Percentiles rank a stretch among this genome's conserved stretches.
These are phyloP conservation scores for Anguilla marmorata DNA, from an alignment of 2,797 vertebrate genomes.

Conservation along the genomic window DNA sequence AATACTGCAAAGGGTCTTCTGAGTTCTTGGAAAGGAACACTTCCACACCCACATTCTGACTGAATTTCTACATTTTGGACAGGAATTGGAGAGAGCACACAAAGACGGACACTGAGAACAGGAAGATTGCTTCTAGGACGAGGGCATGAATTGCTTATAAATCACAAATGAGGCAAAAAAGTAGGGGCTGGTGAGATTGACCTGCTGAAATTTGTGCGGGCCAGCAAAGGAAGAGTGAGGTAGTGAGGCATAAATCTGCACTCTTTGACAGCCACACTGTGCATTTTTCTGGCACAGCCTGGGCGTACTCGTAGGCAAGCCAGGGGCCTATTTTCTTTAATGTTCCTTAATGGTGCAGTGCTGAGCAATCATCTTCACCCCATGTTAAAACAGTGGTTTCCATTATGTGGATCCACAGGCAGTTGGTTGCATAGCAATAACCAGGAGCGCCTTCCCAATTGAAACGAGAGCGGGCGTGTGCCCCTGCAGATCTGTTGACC, in stretches of 20 bases:
- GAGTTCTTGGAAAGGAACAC: background rate
- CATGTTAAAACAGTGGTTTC: too few relatives aligned
- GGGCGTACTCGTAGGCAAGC: too few relatives aligned
- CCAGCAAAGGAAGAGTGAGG: constrained; percentile 63
- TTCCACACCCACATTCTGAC: background rate
- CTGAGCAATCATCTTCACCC: background rate
- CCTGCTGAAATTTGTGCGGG: constrained; percentile 64
- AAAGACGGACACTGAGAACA: background rate
- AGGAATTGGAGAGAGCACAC: constrained; percentile 14
- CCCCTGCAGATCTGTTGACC: too few relatives aligned
- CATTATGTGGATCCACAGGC: background rate
- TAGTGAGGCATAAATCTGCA: constrained; percentile 53
- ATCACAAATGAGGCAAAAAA: constrained; percentile 41
- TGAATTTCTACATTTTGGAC: background rate
- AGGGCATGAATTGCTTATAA: constrained; percentile 33
- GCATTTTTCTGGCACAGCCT: constrained; percentile 23
- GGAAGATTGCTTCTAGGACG: background rate
- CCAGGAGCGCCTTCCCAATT: too few relatives aligned
- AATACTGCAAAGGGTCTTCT: background rate
- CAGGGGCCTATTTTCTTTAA: background rate
- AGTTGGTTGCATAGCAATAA: too few relatives aligned
- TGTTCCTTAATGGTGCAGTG: too few relatives aligned
- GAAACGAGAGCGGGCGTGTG: too few relatives aligned
- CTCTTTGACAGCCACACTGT: constrained; percentile 51
- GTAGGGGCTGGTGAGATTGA: constrained; percentile 53